Conservation (phyloP, 1,140 invertebrate genomes). For the Hylaeus volcanicus region DNA sequence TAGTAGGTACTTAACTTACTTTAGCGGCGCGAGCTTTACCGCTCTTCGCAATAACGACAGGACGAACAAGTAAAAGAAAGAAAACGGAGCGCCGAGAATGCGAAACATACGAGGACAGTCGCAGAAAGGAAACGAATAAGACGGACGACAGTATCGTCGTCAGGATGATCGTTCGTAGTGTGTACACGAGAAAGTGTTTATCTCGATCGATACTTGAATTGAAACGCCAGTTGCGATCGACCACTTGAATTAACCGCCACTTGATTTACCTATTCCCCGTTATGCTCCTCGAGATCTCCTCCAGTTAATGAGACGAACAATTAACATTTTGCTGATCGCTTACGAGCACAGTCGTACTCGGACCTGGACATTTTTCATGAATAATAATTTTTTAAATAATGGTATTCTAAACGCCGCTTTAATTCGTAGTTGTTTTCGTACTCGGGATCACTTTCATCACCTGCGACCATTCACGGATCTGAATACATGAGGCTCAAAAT, state of each 20-base stretch:
- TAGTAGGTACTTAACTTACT: constrained; percentile 61
- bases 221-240: background rate
- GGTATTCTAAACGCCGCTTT: too few relatives aligned
- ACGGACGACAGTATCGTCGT: background rate
- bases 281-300: background rate
- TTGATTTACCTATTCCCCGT: background rate
- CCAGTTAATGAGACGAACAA: background rate
- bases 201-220: background rate
- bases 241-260: background rate
- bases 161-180: background rate
- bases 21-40: constrained; percentile 46
- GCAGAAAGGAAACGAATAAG: constrained; percentile 10
- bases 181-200: background rate
- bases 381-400: too few relatives aligned
- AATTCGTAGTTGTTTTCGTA: too few relatives aligned
- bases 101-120: background rate
- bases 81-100: background rate
- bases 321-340: too few relatives aligned
- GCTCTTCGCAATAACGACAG: constrained; percentile 47
- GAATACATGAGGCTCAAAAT: too few relatives aligned
- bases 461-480: too few relatives aligned
- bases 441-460: too few relatives aligned
- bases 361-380: too few relatives aligned
- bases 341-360: too few relatives aligned
- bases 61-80: background rate